Conservation (phyloP, 2,888 invertebrate species). For the Eupelmus urozonus region DNA sequence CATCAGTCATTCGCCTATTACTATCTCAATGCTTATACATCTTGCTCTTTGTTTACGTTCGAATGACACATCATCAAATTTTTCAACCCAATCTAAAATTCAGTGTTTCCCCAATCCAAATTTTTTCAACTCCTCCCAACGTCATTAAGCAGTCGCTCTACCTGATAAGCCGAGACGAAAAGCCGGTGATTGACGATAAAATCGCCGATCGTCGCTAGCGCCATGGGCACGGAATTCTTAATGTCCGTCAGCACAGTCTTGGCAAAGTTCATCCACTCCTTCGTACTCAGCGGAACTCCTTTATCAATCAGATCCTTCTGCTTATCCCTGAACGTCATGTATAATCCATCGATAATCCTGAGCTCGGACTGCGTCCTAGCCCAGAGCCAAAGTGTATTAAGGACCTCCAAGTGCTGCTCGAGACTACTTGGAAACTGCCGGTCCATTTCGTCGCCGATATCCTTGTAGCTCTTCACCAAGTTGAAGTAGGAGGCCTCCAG, state of each 20-base stretch:
- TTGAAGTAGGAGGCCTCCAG: slow-evolving; percentile 78
- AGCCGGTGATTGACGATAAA: slow-evolving; percentile 82
- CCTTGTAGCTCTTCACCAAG: slow-evolving; percentile 80
- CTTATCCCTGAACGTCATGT: slow-evolving; percentile 83
- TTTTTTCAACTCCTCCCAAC: not conserved
- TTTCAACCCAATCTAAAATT: not conserved
- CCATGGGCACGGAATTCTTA: slow-evolving; percentile 80
- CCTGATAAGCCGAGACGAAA: slow-evolving; percentile 84
- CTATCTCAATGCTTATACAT: too few species aligned
- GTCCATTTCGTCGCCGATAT: slow-evolving; percentile 80
- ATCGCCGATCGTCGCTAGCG: slow-evolving; percentile 81
- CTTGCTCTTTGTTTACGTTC: too few species aligned
- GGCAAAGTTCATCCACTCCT: slow-evolving; percentile 83
- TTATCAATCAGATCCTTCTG: slow-evolving; percentile 74
- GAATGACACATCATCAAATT: not conserved
- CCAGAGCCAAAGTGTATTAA: slow-evolving; percentile 82
- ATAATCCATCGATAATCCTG: slow-evolving; percentile 82
- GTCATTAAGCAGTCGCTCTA: slow-evolving; percentile 70
- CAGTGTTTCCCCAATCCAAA: too few species aligned
- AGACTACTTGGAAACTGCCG: slow-evolving; percentile 64
- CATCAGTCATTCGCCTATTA: not conserved
- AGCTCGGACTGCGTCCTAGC: slow-evolving; percentile 81
- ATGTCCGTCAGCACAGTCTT: slow-evolving; percentile 83
- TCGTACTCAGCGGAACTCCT: slow-evolving; percentile 76
- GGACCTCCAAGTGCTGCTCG: slow-evolving; percentile 63